Conservation (phyloP, 2,888 invertebrate genomes). For the Caenorhabditis macrosperma region DNA sequence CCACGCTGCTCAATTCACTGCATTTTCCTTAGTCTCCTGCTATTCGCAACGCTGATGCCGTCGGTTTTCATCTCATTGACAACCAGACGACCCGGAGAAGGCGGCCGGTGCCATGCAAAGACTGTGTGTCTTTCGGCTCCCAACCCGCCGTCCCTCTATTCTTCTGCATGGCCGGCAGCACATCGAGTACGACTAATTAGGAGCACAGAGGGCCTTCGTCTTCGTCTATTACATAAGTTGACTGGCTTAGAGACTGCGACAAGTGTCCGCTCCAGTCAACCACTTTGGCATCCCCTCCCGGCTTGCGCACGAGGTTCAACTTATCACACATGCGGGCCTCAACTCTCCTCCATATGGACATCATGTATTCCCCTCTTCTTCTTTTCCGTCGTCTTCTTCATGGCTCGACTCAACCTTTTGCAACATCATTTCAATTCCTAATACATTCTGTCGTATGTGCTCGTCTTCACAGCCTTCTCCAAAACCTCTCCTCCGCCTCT, state of each 20-base stretch:
- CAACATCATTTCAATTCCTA: constrained; percentile 79
- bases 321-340: constrained; percentile 58
- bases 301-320: constrained; percentile 44
- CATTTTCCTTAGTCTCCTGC: constrained; percentile 23
- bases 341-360: constrained; percentile 54
- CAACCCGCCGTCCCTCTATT: not conserved
- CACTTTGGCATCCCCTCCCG: constrained; percentile 34
- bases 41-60: constrained; percentile 12
- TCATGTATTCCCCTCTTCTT: constrained; percentile 34
- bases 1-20: constrained; percentile 44
- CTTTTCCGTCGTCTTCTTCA: constrained; percentile 21
- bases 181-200: constrained; percentile 53
- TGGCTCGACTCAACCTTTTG: constrained; percentile 78
- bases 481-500: constrained; percentile 20
- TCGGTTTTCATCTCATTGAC: not conserved
- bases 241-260: constrained; percentile 40
- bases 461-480: constrained; percentile 25
- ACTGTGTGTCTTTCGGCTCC: not conserved
- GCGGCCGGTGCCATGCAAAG: not conserved
- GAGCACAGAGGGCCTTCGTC: constrained; percentile 36
- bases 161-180: constrained; percentile 8
- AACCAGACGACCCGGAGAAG: not conserved
- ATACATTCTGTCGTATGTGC: constrained; percentile 38
- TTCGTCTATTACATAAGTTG: constrained; percentile 55
- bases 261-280: constrained; percentile 54